Conservation (phyloP, 1,140 invertebrate genomes). For the Diabrotica virgifera region DNA sequence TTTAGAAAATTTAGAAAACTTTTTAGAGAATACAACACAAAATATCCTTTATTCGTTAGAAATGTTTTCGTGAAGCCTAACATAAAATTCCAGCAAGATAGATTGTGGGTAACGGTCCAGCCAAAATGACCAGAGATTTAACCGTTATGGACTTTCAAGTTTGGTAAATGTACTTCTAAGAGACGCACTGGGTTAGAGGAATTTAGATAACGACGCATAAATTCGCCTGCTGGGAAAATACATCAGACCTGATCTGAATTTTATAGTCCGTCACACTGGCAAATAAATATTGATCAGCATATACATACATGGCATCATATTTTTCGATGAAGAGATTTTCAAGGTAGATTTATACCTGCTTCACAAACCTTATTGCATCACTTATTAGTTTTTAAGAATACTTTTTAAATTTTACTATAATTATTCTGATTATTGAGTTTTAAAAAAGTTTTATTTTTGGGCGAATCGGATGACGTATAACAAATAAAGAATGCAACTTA, state of each 20-base stretch:
- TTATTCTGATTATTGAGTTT: too few relatives aligned
- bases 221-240: not conserved
- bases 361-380: too few relatives aligned
- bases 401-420: too few relatives aligned
- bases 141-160: not conserved
- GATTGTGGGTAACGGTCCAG: not conserved
- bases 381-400: too few relatives aligned
- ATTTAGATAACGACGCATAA: conserved; percentile 2
- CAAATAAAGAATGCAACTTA: too few relatives aligned
- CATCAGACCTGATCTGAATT: not conserved
- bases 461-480: too few relatives aligned
- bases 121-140: conserved; percentile 2
- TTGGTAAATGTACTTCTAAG: not conserved
- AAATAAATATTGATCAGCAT: too few relatives aligned
- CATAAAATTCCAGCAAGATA: not conserved
- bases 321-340: too few relatives aligned
- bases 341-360: too few relatives aligned
- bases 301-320: too few relatives aligned
- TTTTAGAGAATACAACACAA: not conserved
- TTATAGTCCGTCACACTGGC: not conserved
- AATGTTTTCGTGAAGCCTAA: not conserved
- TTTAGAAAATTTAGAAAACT: too few relatives aligned
- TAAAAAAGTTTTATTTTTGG: too few relatives aligned
- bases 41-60: not conserved
- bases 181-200: not conserved